Conservation (phyloP, 2,797 vertebrate species). For the Ispidina lecontei region DNA sequence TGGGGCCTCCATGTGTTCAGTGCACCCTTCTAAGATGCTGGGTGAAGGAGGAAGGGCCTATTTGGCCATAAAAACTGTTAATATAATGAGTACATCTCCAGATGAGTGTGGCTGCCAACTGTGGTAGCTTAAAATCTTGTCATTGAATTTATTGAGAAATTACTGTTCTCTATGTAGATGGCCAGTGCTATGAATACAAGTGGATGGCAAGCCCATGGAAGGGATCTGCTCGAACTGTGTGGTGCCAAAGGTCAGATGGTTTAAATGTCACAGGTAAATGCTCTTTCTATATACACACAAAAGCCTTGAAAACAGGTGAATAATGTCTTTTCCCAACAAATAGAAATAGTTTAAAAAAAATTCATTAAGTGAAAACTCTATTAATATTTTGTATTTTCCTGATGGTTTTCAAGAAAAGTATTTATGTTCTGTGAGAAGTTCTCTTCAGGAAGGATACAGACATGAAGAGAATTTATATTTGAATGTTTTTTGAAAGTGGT, state of each 20-base stretch:
- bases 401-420: not conserved
- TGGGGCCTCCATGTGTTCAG: not conserved
- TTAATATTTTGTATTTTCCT: not conserved
- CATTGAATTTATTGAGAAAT: not conserved
- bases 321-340: not conserved
- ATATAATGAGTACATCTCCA: not conserved
- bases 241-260: slow-evolving; percentile 97
- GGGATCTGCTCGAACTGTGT: slow-evolving; percentile 84
- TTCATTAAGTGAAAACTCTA: not conserved
- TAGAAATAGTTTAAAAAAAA: not conserved
- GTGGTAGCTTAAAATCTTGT: not conserved
- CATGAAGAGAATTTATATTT: not conserved
- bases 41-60: not conserved
- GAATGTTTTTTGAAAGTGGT: not conserved
- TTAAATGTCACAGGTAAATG: slow-evolving; percentile 92
- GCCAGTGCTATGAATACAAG: slow-evolving; percentile 93
- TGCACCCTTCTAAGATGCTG: not conserved
- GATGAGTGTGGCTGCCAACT: not conserved
- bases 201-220: slow-evolving; percentile 91
- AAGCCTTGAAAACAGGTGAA: not conserved
- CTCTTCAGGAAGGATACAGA: not conserved
- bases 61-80: not conserved
- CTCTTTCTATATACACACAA: not conserved
- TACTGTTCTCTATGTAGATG: slow-evolving; percentile 79
- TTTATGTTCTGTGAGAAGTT: not conserved